Conservation (phyloP, 2,113 vertebrate genomes). For the Cyanocitta stelleri region DNA sequence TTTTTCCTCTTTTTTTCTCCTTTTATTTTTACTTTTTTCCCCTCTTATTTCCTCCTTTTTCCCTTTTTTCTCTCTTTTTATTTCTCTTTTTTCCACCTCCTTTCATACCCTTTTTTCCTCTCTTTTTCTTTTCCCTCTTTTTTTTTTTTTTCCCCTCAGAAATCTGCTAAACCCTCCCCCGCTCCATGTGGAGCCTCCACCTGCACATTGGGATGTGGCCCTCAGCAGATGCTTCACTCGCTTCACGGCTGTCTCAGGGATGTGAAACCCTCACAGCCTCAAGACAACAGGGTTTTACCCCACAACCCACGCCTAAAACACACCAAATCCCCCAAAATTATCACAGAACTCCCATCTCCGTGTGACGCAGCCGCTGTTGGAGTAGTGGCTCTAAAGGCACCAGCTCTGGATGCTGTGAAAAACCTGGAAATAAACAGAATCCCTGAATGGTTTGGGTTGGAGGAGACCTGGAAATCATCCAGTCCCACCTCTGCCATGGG, state of each 20-base stretch:
- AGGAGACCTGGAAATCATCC: neutral
- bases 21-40: neutral
- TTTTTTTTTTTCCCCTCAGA: accelerated
- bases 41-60: neutral
- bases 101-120: neutral
- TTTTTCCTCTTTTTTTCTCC: accelerated
- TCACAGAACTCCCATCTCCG: neutral
- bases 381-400: neutral
- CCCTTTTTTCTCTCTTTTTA: accelerated
- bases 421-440: neutral
- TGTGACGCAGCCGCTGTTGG: accelerated
- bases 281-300: neutral
- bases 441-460: neutral
- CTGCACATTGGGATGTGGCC: neutral
- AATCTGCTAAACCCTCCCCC: neutral
- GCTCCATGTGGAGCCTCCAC: neutral
- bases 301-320: accelerated
- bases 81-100: accelerated
- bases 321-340: neutral
- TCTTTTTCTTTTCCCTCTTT: too few species aligned
- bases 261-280: neutral
- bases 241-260: accelerated
- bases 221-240: neutral
- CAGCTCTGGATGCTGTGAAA: neutral
- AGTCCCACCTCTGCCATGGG: neutral